Evolutionary conservation across 1,140 invertebrate genomes (phyloP).

Genomic region (Anagrus nilaparvatae): DNA sequence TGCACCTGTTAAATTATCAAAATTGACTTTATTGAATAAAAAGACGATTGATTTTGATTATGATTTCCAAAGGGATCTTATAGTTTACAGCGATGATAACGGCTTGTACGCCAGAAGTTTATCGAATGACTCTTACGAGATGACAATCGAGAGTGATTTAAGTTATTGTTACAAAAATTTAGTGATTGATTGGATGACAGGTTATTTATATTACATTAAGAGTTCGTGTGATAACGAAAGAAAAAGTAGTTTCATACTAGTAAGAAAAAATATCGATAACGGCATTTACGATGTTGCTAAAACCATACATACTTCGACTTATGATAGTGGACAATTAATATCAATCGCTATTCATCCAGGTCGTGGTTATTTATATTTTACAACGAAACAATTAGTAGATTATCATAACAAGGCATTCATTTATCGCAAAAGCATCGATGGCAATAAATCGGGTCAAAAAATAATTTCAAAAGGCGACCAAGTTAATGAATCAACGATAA

Average conservation of each 20-base stretch:
- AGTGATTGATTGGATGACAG: constrained; percentile 2
- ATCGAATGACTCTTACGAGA: not conserved
- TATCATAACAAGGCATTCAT: not conserved
- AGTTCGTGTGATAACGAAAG: not conserved
- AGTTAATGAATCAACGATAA: constrained; percentile 2
- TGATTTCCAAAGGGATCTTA: not conserved
- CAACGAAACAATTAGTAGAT: not conserved
- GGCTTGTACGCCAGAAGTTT: not conserved
- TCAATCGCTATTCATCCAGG: not conserved
- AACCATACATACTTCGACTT: not conserved
- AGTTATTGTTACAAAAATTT: constrained; percentile 2
- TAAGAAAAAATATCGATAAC: no score
- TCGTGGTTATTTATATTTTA: not conserved
- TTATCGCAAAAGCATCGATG: not conserved
- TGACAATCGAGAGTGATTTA: not conserved
- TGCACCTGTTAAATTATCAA: not conserved
- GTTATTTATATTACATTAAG: constrained; percentile 1
- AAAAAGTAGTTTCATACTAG: not conserved
- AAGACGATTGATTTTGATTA: constrained; percentile 4
- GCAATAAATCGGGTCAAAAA: no score
- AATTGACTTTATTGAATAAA: not conserved
- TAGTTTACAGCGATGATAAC: constrained; percentile 4
- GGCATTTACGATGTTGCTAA: no score
- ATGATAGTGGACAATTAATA: not conserved
- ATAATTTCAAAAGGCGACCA: no score